Base-by-base conservation (phyloP, 2,888 invertebrate species). In the Idaea dimidiata region DNA sequence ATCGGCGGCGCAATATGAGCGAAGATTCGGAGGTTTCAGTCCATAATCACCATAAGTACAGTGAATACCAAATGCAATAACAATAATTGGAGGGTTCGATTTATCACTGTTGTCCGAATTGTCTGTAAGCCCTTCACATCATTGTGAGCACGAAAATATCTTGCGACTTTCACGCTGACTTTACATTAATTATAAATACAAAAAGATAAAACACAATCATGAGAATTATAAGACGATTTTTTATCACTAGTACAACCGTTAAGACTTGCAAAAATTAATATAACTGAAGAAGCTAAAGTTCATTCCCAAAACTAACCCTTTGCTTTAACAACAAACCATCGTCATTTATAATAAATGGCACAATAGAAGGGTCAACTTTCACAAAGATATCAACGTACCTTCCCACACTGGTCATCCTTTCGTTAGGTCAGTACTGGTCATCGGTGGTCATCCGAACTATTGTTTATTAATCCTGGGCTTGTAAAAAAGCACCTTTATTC, bases 41-140 rank as follows among this genome's bases (percentile, higher is more conserved):
- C 88, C 89, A 87, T 91, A 90, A 91, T 87, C 87, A 84, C 83
- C 80, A 81, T 89, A 90, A 89, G 88, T 89, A 87, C 85, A 85
- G 86, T 82, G 79, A 88, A 85, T 83, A 88, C 89, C 84, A 87
- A 91, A 90, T 90, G 87, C 86, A 85, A 89, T 87, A 85, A 89
- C 87, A 88, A 91, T 92, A 91, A 91, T 91, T 91, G 89, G 89
- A 81, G 89, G 90, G 88, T 88, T 84, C 89, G 88, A 89, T 90
- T 91, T 90, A 91, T 91, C 91, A 91, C 90, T 84, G 84, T 92
- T 91, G 91, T 87, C 86, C 84, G 91, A 92, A 91, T 86, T 75
- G 86, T 90, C 86, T 87, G 88, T 79, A 89, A 88, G 86, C 89
- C 85, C 87, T 89, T 86, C 87, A 83, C 86, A 83, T 89, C 86